These are phyloP conservation scores for Aphelenchoides besseyi DNA, from an alignment of 1,140 invertebrate genomes.

Conservation along the genomic window DNA sequence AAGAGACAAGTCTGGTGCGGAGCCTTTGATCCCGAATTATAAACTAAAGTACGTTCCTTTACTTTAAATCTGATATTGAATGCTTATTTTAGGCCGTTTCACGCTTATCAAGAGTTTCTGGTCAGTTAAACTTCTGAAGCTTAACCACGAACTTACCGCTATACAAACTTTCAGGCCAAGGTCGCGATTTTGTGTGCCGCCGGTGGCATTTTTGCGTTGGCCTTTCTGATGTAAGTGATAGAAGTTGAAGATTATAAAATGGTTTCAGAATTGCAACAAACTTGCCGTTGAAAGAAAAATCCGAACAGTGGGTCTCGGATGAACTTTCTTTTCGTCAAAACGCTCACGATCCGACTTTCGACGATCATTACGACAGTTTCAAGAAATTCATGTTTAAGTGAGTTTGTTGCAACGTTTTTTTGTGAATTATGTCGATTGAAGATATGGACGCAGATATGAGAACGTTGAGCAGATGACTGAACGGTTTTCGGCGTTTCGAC, in stretches of 20 bases:
- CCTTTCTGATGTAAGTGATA: not conserved
- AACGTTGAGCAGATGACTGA: conserved; percentile 9
- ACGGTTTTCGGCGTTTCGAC: conserved; percentile 20
- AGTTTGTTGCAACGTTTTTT: not conserved
- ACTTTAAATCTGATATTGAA: not conserved
- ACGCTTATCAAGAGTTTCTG: not conserved
- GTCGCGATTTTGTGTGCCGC: not conserved
- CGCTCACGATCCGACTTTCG: not conserved
- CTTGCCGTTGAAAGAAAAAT: not conserved
- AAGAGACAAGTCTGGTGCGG: not conserved
- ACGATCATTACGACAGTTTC: not conserved
- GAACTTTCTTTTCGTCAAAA: not conserved
- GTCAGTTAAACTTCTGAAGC: too few species aligned
- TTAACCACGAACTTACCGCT: too few species aligned
- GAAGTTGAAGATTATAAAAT: not conserved
- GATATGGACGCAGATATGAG: conserved; percentile 2
- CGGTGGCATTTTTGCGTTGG: not conserved
- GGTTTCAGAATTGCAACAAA: not conserved
- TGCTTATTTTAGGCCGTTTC: not conserved
- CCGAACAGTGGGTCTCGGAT: not conserved
- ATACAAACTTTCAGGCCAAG: not conserved
- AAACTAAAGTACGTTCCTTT: not conserved
- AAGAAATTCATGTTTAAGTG: conserved; percentile 19
- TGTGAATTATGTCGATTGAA: not conserved
- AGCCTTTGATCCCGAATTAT: not conserved